Conservation (phyloP, 2,113 vertebrate species). For the Phyllopteryx taeniolatus region DNA sequence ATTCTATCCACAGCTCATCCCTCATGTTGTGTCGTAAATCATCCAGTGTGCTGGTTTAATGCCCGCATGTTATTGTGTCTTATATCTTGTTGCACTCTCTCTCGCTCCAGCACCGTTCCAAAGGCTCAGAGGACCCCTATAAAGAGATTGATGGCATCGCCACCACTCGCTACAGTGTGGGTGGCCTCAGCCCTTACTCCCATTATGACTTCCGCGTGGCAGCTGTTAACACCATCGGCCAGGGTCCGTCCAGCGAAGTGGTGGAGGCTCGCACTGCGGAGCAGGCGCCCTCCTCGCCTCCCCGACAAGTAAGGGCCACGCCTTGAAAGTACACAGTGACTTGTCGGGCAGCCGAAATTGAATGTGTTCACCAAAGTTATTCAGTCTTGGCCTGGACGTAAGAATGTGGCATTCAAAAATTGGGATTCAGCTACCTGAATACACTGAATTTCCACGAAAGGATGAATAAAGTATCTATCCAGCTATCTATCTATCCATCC, state of each 20-base stretch:
- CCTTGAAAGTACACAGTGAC: not conserved
- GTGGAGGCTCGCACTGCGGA: slow-evolving; percentile 93
- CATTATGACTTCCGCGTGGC: slow-evolving; percentile 95
- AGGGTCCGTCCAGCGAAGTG: slow-evolving; percentile 87
- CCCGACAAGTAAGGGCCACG: slow-evolving; percentile 81
- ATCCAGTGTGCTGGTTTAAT: not conserved
- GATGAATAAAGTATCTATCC: too few relatives aligned
- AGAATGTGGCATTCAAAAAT: not conserved
- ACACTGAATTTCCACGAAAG: too few relatives aligned
- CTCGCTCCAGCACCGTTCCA: slow-evolving; percentile 82
- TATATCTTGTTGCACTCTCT: slow-evolving; percentile 17
- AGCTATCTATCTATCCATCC: too few relatives aligned
- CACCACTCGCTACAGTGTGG: slow-evolving; percentile 96
- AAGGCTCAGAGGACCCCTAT: slow-evolving; percentile 85
- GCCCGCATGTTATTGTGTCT: not conserved
- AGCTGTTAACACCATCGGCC: slow-evolving; percentile 94
- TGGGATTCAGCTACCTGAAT: not conserved
- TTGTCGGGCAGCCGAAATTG: too few relatives aligned
- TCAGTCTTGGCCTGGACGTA: not conserved
- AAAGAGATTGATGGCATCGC: slow-evolving; percentile 98
- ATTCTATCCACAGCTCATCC: slow-evolving; percentile 2
- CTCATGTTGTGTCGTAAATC: slow-evolving; percentile 1
- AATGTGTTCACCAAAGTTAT: not conserved
- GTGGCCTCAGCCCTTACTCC: slow-evolving; percentile 95
- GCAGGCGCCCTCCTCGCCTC: slow-evolving; percentile 93